Evolutionary conservation across 2,888 invertebrate genomes (phyloP), one percentile per base, ranked within the genome.

Genomic region (Drosophila quinaria): DNA sequence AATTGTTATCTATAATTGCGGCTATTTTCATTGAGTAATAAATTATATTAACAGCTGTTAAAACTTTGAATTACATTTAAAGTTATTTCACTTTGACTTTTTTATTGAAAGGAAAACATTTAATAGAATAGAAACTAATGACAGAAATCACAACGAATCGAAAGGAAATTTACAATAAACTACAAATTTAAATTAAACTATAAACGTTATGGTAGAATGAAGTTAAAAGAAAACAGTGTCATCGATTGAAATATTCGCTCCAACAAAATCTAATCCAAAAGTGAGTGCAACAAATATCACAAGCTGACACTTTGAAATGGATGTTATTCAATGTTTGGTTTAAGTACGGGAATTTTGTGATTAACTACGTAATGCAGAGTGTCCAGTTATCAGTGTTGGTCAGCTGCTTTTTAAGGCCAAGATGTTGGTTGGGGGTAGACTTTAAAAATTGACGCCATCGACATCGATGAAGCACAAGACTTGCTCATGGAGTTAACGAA

Each of bases 381-480:
- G 25, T 25, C 2, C 1, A 15, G 52, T 59, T 77, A 73, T 75
- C 79, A 47, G 47, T 59, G 31, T 15, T 56, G 68, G 74, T 76
- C 75, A 76, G 79, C 68, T 64, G 79, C 62, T 31, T 39, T 41
- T 31, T 31, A 29, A 31, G 59, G 35, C 47, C 25, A 46, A 46
- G 56, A 46, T 46, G 31, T 60, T 17, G 52, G 42, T 51, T 11
- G 61, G 33, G 25, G 33, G 17, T 29, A 37, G n/a, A 29, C 17
- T 31, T 19, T 49, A 22, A 29, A 42, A 19, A 55, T 31, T 60
- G 68, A 74, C 67, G 68, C 47, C 56, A 65, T 19, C 25, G 56
- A 11, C 56, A 65, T 19, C 25, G 56, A 11, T 29, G 44, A 62
- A 46, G 61, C 56, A 60, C 60, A 74, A 63, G 68, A 59, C 52